Evolutionary conservation across 2,888 invertebrate genomes (phyloP).

Genomic region (Homarus gammarus): DNA sequence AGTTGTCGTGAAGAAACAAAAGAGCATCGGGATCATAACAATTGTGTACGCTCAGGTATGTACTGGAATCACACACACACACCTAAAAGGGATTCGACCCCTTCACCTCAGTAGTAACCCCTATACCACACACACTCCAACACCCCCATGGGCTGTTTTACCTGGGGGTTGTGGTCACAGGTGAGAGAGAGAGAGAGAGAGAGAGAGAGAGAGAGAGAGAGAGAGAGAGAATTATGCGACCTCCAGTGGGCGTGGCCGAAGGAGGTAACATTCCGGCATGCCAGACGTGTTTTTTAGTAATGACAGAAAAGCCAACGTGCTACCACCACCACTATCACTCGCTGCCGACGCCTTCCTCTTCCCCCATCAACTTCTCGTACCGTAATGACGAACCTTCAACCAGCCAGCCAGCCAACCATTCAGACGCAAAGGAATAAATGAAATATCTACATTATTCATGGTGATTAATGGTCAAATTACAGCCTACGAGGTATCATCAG

Average conservation of each 20-base stretch:
- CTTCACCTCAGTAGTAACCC: background rate
- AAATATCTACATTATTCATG: constrained; percentile 1
- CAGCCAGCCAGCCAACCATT: background rate
- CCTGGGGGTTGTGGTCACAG: background rate
- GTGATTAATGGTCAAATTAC: background rate
- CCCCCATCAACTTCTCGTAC: too few relatives aligned
- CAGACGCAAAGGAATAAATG: background rate
- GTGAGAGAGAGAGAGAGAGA: background rate
- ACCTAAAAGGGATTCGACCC: background rate
- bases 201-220: too few relatives aligned
- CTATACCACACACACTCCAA: background rate
- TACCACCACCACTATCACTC: too few relatives aligned
- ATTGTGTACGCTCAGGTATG: background rate
- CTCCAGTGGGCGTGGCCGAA: background rate
- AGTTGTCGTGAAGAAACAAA: background rate
- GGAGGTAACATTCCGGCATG: background rate
- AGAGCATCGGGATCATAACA: background rate
- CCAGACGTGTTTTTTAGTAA: background rate
- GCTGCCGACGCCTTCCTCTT: background rate
- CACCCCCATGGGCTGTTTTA: background rate
- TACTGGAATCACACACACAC: too few relatives aligned
- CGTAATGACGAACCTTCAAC: too few relatives aligned
- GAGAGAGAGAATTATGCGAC: too few relatives aligned
- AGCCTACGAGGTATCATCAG: background rate
- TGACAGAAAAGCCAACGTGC: background rate